Conservation (phyloP, 1,140 invertebrate species). For the Sipha flava region DNA sequence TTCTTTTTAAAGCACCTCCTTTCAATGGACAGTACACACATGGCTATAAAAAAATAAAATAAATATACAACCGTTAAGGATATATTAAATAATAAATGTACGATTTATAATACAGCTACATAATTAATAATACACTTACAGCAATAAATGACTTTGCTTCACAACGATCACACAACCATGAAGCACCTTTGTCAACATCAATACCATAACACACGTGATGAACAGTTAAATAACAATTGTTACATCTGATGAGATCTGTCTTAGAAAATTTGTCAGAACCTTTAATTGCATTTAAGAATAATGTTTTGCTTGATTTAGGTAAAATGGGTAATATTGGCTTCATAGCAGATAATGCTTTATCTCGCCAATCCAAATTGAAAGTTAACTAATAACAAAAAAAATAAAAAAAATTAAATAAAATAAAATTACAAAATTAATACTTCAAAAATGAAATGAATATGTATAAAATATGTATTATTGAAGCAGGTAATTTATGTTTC, state of each 20-base stretch:
- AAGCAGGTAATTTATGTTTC: not conserved
- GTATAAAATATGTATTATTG: too few species aligned
- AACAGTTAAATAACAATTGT: not conserved
- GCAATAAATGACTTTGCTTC: not conserved
- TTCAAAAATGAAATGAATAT: too few species aligned
- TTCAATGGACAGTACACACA: conserved; percentile 20
- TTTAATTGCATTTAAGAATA: not conserved
- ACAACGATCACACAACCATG: conserved; percentile 23
- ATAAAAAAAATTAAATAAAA: not conserved
- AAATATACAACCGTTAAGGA: too few species aligned
- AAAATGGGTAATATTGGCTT: not conserved
- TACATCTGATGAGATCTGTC: not conserved
- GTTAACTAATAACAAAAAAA: not conserved
- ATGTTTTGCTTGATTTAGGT: not conserved
- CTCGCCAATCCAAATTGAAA: conserved; percentile 12
- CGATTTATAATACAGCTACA: not conserved
- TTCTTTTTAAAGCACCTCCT: not conserved
- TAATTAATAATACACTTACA: not conserved
- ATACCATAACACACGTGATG: conserved; percentile 21
- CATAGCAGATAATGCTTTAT: not conserved
- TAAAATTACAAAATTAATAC: too few species aligned
- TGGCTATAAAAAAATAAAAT: not conserved
- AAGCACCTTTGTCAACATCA: conserved; percentile 11
- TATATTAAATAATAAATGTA: too few species aligned
- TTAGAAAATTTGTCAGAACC: not conserved